A percentile compares a stretch with the other conserved stretches of the same genome.
phyloP scores from a whole-genome alignment of 2,888 invertebrate genomes.

The Drosophila percnosoma region DNA sequence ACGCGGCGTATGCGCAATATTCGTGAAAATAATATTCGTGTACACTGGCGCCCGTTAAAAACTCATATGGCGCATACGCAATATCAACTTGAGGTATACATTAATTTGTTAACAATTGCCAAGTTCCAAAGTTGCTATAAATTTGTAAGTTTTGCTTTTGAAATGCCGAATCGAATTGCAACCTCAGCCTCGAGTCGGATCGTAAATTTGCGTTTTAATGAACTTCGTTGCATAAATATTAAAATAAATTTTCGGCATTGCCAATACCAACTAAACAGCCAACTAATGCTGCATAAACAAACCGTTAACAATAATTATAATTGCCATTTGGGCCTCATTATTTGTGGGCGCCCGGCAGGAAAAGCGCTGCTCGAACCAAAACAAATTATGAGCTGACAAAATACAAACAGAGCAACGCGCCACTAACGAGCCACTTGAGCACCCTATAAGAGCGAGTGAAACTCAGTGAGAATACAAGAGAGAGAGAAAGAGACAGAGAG shows the following conservation, averaged over 20 bases:
- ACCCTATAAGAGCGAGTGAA: slow-evolving; percentile 21
- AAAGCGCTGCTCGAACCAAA: slow-evolving; percentile 56
- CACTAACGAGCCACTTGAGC: slow-evolving; percentile 16
- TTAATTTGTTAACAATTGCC: slow-evolving; percentile 75
- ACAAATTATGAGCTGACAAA: slow-evolving; percentile 77
- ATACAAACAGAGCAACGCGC: slow-evolving; percentile 66
- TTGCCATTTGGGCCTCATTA: slow-evolving; percentile 73
- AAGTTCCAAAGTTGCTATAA: slow-evolving; percentile 65
- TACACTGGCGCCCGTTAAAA: slow-evolving; percentile 38
- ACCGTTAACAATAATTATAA: slow-evolving; percentile 80
- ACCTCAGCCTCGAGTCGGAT: slow-evolving; percentile 62
- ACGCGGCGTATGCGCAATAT: slow-evolving; percentile 69
- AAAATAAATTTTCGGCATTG: slow-evolving; percentile 78
- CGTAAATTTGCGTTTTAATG: slow-evolving; percentile 74
- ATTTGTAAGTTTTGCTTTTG: slow-evolving; percentile 70
- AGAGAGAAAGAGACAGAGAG: background rate
- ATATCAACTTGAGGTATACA: slow-evolving; percentile 55
- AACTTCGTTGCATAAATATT: slow-evolving; percentile 78
- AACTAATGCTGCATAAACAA: slow-evolving; percentile 73
- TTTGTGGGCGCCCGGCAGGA: slow-evolving; percentile 73
- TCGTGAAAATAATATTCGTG: slow-evolving; percentile 15
- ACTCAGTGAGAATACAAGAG: background rate
- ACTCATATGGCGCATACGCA: slow-evolving; percentile 72
- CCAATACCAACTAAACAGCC: slow-evolving; percentile 69
- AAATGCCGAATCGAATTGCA: slow-evolving; percentile 71